A percentile compares a stretch with the other conserved stretches of the same genome.
Evolutionary conservation across 1,140 invertebrate genomes (phyloP).

Genomic region (Megalonaias nervosa): DNA sequence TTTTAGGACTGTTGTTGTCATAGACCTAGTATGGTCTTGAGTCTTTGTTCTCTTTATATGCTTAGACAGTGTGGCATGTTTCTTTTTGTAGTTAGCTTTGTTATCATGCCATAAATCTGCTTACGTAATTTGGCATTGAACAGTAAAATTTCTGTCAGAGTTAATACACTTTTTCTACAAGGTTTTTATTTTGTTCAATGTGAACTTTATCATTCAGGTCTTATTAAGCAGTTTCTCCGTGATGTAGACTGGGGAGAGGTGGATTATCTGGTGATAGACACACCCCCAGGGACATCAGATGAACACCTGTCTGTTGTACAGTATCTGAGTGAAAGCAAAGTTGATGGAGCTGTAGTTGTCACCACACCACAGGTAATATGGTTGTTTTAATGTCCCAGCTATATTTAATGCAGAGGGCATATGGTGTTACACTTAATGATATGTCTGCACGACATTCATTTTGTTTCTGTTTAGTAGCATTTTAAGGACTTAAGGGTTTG

Average conservation of each 20-base stretch:
- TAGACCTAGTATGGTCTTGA: too few relatives aligned
- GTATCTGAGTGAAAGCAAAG: conserved; percentile 74
- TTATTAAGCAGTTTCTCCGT: conserved; percentile 93
- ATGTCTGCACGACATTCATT: not conserved
- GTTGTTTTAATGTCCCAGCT: not conserved
- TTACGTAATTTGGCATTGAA: too few relatives aligned
- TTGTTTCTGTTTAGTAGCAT: not conserved
- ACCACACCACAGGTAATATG: conserved; percentile 87
- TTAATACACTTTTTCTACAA: too few relatives aligned
- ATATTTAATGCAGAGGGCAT: not conserved
- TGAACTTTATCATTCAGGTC: conserved; percentile 71
- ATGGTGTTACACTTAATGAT: not conserved
- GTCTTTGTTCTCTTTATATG: too few relatives aligned
- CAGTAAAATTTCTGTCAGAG: too few relatives aligned
- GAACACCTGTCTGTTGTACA: conserved; percentile 97
- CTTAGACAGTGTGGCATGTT: too few relatives aligned
- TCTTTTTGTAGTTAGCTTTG: too few relatives aligned
- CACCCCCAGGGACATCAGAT: conserved; percentile 97
- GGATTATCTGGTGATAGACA: conserved; percentile 96
- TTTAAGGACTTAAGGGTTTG: too few relatives aligned
- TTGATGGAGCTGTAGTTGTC: conserved; percentile 89
- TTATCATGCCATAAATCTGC: too few relatives aligned
- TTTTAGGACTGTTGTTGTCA: too few relatives aligned
- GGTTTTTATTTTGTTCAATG: too few relatives aligned
- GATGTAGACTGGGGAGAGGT: conserved; percentile 95